phyloP scores from a whole-genome alignment of 2,113 vertebrate genomes.

The Herpailurus yagouaroundi region DNA sequence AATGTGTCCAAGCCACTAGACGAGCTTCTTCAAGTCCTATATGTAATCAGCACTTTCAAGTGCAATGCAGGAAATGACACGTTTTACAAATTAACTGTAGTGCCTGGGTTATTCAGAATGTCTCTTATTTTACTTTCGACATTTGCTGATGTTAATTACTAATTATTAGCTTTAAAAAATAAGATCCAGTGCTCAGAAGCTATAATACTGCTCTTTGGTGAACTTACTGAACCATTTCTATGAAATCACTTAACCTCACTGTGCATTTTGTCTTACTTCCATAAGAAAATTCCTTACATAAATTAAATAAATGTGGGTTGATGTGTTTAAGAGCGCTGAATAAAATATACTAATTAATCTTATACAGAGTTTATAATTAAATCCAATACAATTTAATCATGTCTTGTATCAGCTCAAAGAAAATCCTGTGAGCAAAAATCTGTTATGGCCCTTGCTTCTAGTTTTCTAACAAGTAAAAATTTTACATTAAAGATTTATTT shows the following conservation, averaged over 20 bases:
- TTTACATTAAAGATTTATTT: background rate
- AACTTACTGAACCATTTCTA: background rate
- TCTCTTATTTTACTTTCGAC: background rate
- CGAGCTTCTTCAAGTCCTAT: background rate
- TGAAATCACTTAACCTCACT: slow-evolving; percentile 43
- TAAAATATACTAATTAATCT: slow-evolving; percentile 42
- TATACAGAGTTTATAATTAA: background rate
- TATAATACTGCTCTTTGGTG: background rate
- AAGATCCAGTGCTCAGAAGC: background rate
- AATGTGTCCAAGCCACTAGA: background rate
- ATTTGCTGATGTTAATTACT: background rate
- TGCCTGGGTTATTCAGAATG: background rate
- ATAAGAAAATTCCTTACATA: background rate
- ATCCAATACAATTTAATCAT: slow-evolving; percentile 14
- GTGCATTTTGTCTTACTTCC: background rate
- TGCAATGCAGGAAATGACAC: background rate
- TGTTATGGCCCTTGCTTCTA: background rate
- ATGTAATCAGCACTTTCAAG: background rate
- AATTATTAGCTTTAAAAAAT: slow-evolving; percentile 27
- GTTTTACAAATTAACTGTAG: background rate
- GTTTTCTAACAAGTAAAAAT: background rate
- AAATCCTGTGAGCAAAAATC: background rate
- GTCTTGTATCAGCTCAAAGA: background rate
- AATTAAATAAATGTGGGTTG: background rate
- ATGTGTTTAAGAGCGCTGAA: background rate